Conservation (phyloP, 2,113 vertebrate genomes). For the Vidua macroura region DNA sequence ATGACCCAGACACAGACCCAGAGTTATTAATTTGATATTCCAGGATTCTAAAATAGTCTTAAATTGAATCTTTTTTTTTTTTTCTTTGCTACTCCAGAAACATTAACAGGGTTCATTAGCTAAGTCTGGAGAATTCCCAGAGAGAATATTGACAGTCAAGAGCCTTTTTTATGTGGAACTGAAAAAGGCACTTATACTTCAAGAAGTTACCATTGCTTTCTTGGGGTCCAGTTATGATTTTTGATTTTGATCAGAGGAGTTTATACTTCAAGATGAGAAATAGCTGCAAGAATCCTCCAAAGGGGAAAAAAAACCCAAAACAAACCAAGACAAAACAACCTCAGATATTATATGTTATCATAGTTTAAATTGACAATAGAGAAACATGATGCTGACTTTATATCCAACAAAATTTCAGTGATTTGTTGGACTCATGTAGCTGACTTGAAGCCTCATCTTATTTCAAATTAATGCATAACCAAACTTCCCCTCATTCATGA, state of each 20-base stretch:
- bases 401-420: not conserved
- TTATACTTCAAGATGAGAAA: not conserved
- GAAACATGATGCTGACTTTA: not conserved
- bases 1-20: not conserved
- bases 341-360: not conserved
- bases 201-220: not conserved
- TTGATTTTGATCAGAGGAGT: not conserved
- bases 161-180: not conserved
- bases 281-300: not conserved
- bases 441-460: not conserved
- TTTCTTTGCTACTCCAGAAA: not conserved
- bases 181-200: not conserved
- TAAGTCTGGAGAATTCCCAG: not conserved
- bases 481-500: not conserved
- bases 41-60: not conserved
- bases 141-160: not conserved
- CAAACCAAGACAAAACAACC: not conserved
- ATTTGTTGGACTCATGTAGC: not conserved
- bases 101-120: not conserved
- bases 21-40: not conserved
- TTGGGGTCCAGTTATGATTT: not conserved
- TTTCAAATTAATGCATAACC: not conserved
- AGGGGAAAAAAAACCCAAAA: accelerated
- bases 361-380: not conserved
- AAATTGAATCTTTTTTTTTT: not conserved